These are phyloP conservation scores for Lasius platythorax DNA, from an alignment of 2,888 invertebrate genomes.

Conservation along the genomic window DNA sequence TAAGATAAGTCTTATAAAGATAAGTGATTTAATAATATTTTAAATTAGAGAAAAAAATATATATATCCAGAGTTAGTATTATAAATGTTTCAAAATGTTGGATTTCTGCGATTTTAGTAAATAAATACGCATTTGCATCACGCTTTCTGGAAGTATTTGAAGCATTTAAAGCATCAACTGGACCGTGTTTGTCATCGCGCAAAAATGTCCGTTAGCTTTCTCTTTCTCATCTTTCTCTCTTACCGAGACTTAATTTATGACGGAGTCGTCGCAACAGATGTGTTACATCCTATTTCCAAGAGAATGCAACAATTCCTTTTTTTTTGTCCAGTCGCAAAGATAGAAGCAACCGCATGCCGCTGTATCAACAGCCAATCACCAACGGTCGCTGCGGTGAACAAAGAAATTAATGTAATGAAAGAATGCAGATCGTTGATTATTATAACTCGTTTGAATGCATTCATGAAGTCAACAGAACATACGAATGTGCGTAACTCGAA, in stretches of 20 bases:
- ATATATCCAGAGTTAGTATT: neutral
- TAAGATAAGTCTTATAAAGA: neutral
- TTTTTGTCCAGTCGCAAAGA: neutral
- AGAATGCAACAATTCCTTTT: too few species aligned
- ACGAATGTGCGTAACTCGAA: neutral
- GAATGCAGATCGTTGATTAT: neutral
- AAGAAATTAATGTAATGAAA: neutral
- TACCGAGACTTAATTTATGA: too few species aligned
- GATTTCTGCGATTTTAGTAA: too few species aligned
- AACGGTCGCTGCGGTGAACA: neutral
- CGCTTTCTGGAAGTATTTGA: too few species aligned
- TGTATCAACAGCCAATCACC: neutral
- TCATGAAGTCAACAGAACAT: neutral
- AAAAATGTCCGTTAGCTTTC: too few species aligned
- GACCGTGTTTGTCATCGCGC: too few species aligned
- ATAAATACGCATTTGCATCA: too few species aligned
- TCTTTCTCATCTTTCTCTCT: too few species aligned
- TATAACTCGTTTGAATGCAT: neutral
- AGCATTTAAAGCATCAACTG: too few species aligned
- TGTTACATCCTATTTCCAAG: too few species aligned
- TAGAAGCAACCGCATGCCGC: neutral
- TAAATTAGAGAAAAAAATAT: neutral
- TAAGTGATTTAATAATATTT: neutral
- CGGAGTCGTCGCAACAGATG: too few species aligned
- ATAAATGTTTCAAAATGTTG: too few species aligned